These are phyloP conservation scores for Drosophila parthenogenetica DNA, from an alignment of 2,888 invertebrate species.

Conservation along the genomic window DNA sequence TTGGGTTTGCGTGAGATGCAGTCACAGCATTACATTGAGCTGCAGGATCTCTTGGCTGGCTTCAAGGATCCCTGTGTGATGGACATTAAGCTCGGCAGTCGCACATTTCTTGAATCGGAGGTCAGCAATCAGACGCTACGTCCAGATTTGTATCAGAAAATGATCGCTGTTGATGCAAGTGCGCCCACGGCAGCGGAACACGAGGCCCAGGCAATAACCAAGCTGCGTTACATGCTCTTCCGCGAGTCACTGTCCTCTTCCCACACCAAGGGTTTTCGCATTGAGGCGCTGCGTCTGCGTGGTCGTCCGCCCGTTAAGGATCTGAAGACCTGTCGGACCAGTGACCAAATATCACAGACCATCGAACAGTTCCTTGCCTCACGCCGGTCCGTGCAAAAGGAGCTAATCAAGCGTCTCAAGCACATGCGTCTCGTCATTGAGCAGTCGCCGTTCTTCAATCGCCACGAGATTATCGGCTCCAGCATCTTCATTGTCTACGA, in stretches of 20 bases:
- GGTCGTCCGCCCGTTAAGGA: constrained; percentile 94
- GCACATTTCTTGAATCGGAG: constrained; percentile 98
- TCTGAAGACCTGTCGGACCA: constrained; percentile 93
- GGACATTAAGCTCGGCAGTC: constrained; percentile 98
- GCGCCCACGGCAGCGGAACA: constrained; percentile 95
- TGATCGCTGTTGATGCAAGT: constrained; percentile 94
- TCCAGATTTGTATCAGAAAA: constrained; percentile 96
- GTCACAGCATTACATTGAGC: constrained; percentile 94
- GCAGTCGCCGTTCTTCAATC: constrained; percentile 92
- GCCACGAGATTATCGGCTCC: constrained; percentile 96
- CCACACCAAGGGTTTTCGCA: constrained; percentile 96
- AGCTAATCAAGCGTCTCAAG: constrained; percentile 90
- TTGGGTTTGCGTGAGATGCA: constrained; percentile 92
- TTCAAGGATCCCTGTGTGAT: constrained; percentile 97
- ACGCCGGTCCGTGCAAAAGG: constrained; percentile 87
- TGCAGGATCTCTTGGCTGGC: constrained; percentile 96
- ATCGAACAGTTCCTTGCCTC: constrained; percentile 91
- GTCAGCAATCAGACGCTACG: constrained; percentile 94
- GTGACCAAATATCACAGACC: constrained; percentile 90
- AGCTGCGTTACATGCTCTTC: constrained; percentile 98
- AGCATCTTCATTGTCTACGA: constrained; percentile 98
- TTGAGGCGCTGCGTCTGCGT: constrained; percentile 96
- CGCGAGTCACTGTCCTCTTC: constrained; percentile 97
- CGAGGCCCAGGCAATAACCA: constrained; percentile 93
- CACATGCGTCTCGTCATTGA: constrained; percentile 93